Evolutionary conservation across 2,797 vertebrate genomes (phyloP).

Genomic region (Acanthopagrus latus): DNA sequence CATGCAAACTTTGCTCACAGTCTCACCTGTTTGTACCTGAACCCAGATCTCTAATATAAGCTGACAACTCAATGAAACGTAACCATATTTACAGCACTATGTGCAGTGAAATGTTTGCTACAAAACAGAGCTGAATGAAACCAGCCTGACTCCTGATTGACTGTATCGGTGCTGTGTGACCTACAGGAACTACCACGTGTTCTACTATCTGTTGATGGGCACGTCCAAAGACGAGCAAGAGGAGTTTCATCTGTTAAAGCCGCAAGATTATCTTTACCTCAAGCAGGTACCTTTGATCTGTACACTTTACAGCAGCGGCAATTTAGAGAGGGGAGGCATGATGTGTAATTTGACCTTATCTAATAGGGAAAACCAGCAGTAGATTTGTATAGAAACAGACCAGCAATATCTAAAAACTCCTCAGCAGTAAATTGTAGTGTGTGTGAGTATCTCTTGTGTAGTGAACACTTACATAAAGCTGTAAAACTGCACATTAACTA

Average conservation of each 20-base stretch:
- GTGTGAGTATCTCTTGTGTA: not conserved
- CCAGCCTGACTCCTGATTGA: not conserved
- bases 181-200: conserved; percentile 97
- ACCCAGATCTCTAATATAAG: not conserved
- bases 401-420: not conserved
- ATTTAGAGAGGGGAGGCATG: not conserved
- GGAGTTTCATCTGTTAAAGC: conserved; percentile 91
- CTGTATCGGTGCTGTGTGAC: conserved; percentile 25
- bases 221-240: conserved; percentile 89
- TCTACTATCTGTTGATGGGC: conserved; percentile 95
- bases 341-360: not conserved
- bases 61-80: not conserved
- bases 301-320: not conserved
- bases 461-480: not conserved
- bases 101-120: not conserved
- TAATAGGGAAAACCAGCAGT: not conserved
- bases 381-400: conserved; percentile 1
- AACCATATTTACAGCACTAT: not conserved
- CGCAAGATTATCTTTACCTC: conserved; percentile 96
- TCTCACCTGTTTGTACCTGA: conserved; percentile 2
- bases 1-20: not conserved
- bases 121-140: conserved; percentile 16
- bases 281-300: conserved; percentile 81
- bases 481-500: conserved; percentile 1
- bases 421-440: not conserved